phyloP scores from a whole-genome alignment of 2,888 invertebrate genomes.

The Apodemia zela region DNA sequence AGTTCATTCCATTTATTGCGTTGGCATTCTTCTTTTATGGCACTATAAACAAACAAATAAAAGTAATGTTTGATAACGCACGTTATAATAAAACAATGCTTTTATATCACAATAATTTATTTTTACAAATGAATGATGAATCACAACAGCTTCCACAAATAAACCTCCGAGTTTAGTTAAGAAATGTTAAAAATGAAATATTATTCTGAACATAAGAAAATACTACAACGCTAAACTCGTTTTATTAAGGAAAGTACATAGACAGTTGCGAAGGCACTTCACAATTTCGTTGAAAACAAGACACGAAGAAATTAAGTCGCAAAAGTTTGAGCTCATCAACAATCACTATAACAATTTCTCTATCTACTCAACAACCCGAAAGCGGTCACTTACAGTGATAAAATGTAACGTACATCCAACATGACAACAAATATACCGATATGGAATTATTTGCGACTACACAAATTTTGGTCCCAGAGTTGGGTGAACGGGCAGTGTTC shows the following conservation, averaged over 20 bases:
- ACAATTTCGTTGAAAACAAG: constrained; percentile 39
- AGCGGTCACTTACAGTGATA: constrained; percentile 67
- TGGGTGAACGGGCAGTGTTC: constrained; percentile 41
- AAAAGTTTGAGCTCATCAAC: constrained; percentile 60
- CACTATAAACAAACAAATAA: too few species aligned
- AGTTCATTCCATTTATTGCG: too few species aligned
- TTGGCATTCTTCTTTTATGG: too few species aligned
- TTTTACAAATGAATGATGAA: constrained; percentile 77
- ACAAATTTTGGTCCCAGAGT: constrained; percentile 70
- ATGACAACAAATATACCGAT: constrained; percentile 55
- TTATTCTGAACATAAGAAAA: constrained; percentile 45
- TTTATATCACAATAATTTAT: constrained; percentile 81
- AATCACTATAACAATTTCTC: constrained; percentile 54
- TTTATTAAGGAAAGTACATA: constrained; percentile 18
- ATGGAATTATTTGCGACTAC: constrained; percentile 45
- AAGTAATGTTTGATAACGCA: too few species aligned
- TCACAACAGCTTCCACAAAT: constrained; percentile 70
- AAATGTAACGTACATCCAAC: constrained; percentile 58
- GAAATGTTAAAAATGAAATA: constrained; percentile 53
- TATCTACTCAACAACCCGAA: constrained; percentile 64
- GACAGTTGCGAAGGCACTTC: constrained; percentile 38
- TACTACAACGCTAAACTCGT: constrained; percentile 42
- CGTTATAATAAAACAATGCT: constrained; percentile 33
- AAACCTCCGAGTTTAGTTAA: constrained; percentile 59
- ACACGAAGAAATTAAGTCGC: constrained; percentile 47